These are phyloP conservation scores for Eulemur macaco DNA, from an alignment of 2,113 vertebrate species.

Conservation along the genomic window DNA sequence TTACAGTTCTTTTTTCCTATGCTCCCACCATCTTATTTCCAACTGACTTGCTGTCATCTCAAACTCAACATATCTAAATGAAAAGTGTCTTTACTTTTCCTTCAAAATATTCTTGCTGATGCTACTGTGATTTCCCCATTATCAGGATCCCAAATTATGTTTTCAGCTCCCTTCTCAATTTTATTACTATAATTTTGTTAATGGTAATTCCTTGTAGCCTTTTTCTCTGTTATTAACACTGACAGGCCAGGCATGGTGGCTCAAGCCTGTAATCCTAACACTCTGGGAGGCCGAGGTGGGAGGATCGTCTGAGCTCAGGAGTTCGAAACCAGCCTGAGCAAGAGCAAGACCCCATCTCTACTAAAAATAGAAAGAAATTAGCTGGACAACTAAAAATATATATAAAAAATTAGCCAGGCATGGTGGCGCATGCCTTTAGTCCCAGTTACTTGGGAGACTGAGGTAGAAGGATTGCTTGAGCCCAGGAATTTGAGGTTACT, in stretches of 20 bases:
- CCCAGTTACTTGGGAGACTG: too few species aligned
- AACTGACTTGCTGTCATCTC: background rate
- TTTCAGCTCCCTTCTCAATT: background rate
- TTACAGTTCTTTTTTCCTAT: background rate
- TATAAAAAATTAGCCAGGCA: too few species aligned
- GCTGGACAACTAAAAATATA: too few species aligned
- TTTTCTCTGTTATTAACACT: background rate
- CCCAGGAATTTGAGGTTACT: too few species aligned
- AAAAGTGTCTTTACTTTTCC: conserved; percentile 3
- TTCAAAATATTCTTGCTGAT: background rate
- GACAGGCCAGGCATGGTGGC: background rate
- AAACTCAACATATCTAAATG: background rate
- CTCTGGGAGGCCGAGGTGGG: too few species aligned
- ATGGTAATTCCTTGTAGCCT: background rate
- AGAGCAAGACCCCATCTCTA: too few species aligned
- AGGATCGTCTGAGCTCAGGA: too few species aligned
- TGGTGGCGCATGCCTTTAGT: too few species aligned
- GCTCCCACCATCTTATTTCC: background rate
- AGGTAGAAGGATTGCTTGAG: too few species aligned
- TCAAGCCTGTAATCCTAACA: too few species aligned
- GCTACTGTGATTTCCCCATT: background rate
- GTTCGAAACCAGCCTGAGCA: too few species aligned
- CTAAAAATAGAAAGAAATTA: too few species aligned
- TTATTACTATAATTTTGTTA: conserved; percentile 10
- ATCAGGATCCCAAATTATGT: background rate